Conservation (phyloP, 2,888 invertebrate species). For the Hartigia nigra region DNA sequence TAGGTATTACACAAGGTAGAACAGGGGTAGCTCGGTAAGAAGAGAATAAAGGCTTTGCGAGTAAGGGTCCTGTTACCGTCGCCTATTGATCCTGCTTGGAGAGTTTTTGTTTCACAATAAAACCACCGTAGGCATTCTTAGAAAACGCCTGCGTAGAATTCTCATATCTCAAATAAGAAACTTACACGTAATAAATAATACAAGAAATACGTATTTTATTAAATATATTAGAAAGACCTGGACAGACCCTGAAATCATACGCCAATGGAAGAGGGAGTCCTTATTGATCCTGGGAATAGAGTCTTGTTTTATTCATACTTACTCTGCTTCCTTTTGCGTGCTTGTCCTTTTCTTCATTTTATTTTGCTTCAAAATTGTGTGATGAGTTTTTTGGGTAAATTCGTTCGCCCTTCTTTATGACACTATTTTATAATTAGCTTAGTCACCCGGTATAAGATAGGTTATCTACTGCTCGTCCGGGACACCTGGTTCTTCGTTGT, state of each 20-base stretch:
- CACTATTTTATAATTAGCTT: background rate
- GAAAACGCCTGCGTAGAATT: background rate
- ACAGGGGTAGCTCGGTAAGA: background rate
- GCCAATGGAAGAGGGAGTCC: background rate
- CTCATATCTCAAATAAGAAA: background rate
- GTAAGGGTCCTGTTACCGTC: constrained; percentile 41
- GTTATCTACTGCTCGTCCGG: constrained; percentile 4
- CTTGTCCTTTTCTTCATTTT: background rate
- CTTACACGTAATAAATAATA: background rate
- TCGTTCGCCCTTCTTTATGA: background rate
- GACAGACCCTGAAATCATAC: background rate
- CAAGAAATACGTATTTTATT: background rate
- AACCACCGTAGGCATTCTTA: background rate
- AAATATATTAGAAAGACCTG: background rate
- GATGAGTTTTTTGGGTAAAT: background rate
- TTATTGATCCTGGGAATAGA: background rate
- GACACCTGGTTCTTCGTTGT: constrained; percentile 13
- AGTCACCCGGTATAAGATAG: background rate
- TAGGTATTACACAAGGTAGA: constrained; percentile 1
- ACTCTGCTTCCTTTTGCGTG: background rate
- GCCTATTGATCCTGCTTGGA: constrained; percentile 47
- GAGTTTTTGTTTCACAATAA: background rate
- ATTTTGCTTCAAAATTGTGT: background rate
- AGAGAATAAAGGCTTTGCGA: constrained; percentile 32
- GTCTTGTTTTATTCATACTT: background rate